Base-by-base conservation (phyloP, 2,888 invertebrate genomes). In the Dynastes maya region DNA sequence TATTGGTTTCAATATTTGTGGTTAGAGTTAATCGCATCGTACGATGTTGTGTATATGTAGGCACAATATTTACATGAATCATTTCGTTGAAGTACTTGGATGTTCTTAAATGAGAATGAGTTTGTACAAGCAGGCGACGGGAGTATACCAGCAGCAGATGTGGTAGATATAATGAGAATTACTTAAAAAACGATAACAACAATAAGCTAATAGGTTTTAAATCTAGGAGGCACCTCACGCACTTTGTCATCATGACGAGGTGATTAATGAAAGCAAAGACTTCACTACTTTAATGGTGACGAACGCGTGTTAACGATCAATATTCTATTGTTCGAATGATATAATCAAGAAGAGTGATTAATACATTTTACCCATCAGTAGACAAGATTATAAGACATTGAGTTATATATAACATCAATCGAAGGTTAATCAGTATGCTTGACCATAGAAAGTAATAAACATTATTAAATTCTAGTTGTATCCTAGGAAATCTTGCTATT, bases 41-140 rank as follows among this genome's bases (percentile, higher is more conserved):
- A 58, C 27, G 49, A 68, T 51, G 51, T 68, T 51, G 51, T 68
- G 16, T 45, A 67, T 51, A 13, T 58, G 8, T 1, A 58, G 22
- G 55, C n/a, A 68, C 49, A 29, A 68, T 68, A 51, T 68, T 68
- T 51, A 68, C 27, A 68, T 51, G 49, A 63, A 63, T 63, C 63
- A 32, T 32, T 63, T 29, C 63, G 8, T 13, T 32, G 2, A 29
- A 63, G 63, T 63, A 32, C 11, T 29, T 63, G 29, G 13, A 29
- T 63, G 32, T 29, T 63, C 27, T 22, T 27, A 63, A 63, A 32
- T 11, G 63, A 58, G 63, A 29, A 63, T 32, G 29, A 22, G 27
- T 13, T 4, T 63, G 13, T 27, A 63, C 13, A 63, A 13, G 29
- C 11, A 9, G 22, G 1, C 9, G 45, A 45, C 45, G 11, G 45